Evolutionary conservation across 2,888 invertebrate genomes (phyloP).

Genomic region (Lycocerus yunnanus): DNA sequence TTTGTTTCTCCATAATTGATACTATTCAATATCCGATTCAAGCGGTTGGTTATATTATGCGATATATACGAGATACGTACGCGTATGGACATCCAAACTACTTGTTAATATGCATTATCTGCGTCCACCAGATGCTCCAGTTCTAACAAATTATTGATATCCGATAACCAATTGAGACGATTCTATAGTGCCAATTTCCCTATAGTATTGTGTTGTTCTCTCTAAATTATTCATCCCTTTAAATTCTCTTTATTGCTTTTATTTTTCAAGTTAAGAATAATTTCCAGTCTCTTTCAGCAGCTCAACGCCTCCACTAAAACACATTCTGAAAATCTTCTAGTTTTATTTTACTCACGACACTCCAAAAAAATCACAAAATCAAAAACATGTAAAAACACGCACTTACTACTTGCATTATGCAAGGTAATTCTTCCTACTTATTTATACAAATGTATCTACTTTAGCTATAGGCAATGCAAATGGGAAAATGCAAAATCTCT

Average conservation of each 20-base stretch:
- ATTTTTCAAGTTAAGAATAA: not conserved
- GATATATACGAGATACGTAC: conserved; percentile 10
- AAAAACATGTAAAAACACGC: not conserved
- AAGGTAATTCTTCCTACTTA: not conserved
- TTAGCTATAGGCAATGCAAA: not conserved
- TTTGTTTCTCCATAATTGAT: conserved; percentile 45
- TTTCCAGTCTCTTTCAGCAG: not conserved
- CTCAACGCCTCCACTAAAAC: not conserved
- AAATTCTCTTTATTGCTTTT: not conserved
- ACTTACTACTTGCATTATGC: not conserved
- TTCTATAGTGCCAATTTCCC: conserved; percentile 2
- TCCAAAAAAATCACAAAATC: not conserved
- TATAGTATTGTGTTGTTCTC: conserved; percentile 1
- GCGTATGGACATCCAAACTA: conserved; percentile 9
- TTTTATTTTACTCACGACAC: not conserved
- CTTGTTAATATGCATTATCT: conserved; percentile 25
- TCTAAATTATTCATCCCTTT: not conserved
- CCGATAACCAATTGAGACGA: conserved; percentile 7
- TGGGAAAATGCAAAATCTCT: not conserved
- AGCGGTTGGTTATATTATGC: conserved; percentile 15
- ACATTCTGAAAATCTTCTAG: not conserved
- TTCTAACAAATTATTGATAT: conserved; percentile 22
- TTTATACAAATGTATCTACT: not conserved
- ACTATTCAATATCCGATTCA: conserved; percentile 34
- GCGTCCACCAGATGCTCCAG: conserved; percentile 12